Conservation (phyloP, 2,797 vertebrate genomes). For the Chaetodon trifasciatus region DNA sequence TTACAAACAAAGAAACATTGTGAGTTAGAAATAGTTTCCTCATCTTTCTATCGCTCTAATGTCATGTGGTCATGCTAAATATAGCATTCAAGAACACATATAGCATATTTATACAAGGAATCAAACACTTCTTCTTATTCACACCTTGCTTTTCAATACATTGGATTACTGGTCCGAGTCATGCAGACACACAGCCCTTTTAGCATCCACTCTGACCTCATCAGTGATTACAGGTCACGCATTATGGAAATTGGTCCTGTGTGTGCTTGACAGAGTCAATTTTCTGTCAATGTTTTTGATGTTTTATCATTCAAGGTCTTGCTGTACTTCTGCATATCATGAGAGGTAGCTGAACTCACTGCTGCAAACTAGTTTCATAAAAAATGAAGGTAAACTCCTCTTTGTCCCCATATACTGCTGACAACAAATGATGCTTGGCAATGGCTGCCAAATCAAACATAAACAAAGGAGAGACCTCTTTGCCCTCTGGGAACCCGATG, state of each 20-base stretch:
- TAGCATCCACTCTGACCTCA: constrained; percentile 74
- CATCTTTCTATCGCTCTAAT: not conserved
- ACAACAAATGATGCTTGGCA: constrained; percentile 53
- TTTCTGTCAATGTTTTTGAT: constrained; percentile 70
- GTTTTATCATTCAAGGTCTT: constrained; percentile 66
- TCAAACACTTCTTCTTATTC: constrained; percentile 46
- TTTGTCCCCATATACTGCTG: constrained; percentile 49
- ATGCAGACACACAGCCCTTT: constrained; percentile 61
- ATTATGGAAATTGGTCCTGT: constrained; percentile 80
- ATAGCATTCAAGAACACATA: not conserved
- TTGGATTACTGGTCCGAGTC: constrained; percentile 55
- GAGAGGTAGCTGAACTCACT: constrained; percentile 3
- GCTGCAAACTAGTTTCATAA: constrained; percentile 4
- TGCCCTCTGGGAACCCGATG: constrained; percentile 67
- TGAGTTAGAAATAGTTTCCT: not conserved
- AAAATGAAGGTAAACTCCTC: constrained; percentile 41
- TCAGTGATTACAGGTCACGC: constrained; percentile 81
- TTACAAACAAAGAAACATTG: not conserved
- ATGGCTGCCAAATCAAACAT: constrained; percentile 79
- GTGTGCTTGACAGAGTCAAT: constrained; percentile 70
- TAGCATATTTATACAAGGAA: constrained; percentile 31
- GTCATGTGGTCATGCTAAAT: not conserved
- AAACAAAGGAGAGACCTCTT: constrained; percentile 70
- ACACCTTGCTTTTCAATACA: constrained; percentile 51
- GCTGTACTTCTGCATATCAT: constrained; percentile 8